phyloP scores from a whole-genome alignment of 2,888 invertebrate species.

The Xylota segnis region DNA sequence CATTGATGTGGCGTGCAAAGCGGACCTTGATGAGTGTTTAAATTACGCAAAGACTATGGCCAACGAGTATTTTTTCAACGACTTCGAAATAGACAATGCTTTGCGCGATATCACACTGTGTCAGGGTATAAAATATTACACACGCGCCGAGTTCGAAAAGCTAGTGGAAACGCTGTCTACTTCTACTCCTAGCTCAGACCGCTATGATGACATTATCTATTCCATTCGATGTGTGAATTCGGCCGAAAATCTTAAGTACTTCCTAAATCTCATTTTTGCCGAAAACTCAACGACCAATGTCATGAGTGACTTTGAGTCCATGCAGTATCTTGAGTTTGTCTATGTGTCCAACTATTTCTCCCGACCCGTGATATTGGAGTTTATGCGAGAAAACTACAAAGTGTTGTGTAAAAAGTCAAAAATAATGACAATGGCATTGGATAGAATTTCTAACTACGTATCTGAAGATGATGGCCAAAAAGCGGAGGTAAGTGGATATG shows the following conservation, averaged over 20 bases:
- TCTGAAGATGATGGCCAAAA: slow-evolving; percentile 61
- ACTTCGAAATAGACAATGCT: slow-evolving; percentile 67
- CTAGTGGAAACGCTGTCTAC: slow-evolving; percentile 78
- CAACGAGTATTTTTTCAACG: slow-evolving; percentile 79
- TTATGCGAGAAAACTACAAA: slow-evolving; percentile 80
- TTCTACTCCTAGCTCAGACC: slow-evolving; percentile 74
- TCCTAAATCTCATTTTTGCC: slow-evolving; percentile 79
- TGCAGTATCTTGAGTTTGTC: slow-evolving; percentile 80
- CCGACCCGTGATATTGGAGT: slow-evolving; percentile 80
- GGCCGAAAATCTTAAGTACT: slow-evolving; percentile 79
- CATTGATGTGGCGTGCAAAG: slow-evolving; percentile 80
- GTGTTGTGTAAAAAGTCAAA: slow-evolving; percentile 75
- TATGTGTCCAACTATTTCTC: slow-evolving; percentile 80
- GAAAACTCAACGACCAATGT: slow-evolving; percentile 80
- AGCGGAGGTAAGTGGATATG: slow-evolving; percentile 32
- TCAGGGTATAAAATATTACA: slow-evolving; percentile 79
- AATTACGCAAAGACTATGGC: slow-evolving; percentile 79
- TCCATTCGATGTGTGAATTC: slow-evolving; percentile 80
- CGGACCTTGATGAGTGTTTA: slow-evolving; percentile 80
- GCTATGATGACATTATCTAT: slow-evolving; percentile 81
- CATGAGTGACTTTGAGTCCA: slow-evolving; percentile 79
- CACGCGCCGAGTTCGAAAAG: slow-evolving; percentile 79
- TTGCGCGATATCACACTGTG: slow-evolving; percentile 80
- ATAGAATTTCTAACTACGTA: slow-evolving; percentile 47
- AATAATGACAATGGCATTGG: neutral